Evolutionary conservation across 2,888 invertebrate genomes (phyloP).

Genomic region (Dendrolimus houi): DNA sequence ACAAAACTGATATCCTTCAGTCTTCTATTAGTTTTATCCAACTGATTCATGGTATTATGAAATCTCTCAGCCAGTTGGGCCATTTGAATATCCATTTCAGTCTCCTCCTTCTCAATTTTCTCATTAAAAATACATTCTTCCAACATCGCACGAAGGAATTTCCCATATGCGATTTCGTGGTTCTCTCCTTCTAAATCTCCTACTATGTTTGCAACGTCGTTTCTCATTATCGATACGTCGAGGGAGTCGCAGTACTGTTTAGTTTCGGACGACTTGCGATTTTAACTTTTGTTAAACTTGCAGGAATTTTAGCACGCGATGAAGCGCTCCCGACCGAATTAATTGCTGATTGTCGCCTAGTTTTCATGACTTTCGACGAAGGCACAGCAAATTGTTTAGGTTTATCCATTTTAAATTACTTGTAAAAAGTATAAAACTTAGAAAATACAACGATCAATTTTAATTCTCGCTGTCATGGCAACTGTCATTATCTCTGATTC

Average conservation of each 20-base stretch:
- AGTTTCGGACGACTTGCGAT: constrained; percentile 20
- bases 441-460: neutral
- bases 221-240: constrained; percentile 33
- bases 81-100: constrained; percentile 60
- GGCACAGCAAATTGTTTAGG: constrained; percentile 32
- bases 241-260: constrained; percentile 27
- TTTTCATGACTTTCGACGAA: constrained; percentile 26
- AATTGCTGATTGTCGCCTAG: constrained; percentile 32
- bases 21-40: constrained; percentile 60
- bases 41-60: constrained; percentile 51
- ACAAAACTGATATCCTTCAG: constrained; percentile 64
- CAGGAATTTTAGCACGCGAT: neutral
- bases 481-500: constrained; percentile 21
- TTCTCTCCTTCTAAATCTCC: constrained; percentile 43
- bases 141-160: constrained; percentile 48
- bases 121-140: constrained; percentile 57
- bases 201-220: constrained; percentile 19
- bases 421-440: neutral
- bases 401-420: constrained; percentile 40
- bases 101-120: constrained; percentile 53
- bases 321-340: constrained; percentile 9
- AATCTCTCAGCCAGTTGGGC: constrained; percentile 57
- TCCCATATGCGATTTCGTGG: constrained; percentile 49
- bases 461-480: constrained; percentile 43
- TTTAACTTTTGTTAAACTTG: constrained; percentile 20